Base-by-base conservation (phyloP, 2,888 invertebrate species). In the Gortyna flavago region DNA sequence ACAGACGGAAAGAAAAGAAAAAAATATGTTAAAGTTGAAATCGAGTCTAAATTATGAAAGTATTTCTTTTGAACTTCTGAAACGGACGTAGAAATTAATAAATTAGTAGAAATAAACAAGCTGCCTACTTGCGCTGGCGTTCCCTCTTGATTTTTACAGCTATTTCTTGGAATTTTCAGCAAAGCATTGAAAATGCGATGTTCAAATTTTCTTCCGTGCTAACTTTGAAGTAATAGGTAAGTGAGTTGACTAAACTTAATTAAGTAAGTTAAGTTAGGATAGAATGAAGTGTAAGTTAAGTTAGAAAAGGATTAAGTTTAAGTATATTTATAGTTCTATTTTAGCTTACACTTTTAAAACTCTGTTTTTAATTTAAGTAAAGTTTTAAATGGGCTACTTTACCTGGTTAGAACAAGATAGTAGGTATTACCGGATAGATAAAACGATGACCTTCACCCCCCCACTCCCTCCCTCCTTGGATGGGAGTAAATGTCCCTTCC, bases 301-400 rank as follows among this genome's bases (percentile, higher is more conserved):
- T 72, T 64, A 73, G 41, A 48, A 65, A 69, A 77, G 68, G 51
- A 67, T 59, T n/a, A 75, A 72, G 61, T 25, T n/a, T n/a, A n/a
- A n/a, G 21, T 32, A 54, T 32, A 68, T 57, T 76, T 77, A 73
- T 62, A 75, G 62, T 74, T 71, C 69, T 65, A 69, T 21, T n/a
- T 29, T 32, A 69, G 54, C 54, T 71, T 62, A 62, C 21, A 62
- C 44, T 68, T 25, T 71, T 64, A 73, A 64, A 69, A 57, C 54
- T 75, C 16, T 0, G 35, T 67, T 81, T 83, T 64, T 73, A 67
- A 64, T 61, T 71, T 9, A 32, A 65, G 13, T 32, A 62, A 79
- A 75, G 57, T 80, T 83, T 83, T 80, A 73, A 85, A 76, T 80
- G 72, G 38, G 67, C 32, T 70, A 71, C 41, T 72, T 51, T 76